Base-by-base conservation (phyloP, 2,888 invertebrate species). In the Orthonychiurus folsomi region DNA sequence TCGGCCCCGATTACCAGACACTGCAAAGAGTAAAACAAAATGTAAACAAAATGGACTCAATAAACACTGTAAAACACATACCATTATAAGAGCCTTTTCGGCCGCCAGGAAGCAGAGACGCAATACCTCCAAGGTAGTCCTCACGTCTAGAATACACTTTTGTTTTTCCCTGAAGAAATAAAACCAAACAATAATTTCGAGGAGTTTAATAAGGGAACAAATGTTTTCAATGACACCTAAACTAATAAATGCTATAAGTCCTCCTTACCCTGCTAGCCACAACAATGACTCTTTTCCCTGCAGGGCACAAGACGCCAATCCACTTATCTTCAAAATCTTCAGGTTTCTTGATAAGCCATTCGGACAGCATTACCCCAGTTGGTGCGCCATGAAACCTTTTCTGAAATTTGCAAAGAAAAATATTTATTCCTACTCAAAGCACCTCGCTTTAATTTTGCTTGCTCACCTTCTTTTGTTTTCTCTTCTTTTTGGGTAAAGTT, bases 271-370 rank as follows among this genome's bases (percentile, higher is more conserved):
- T 80, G 65, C 81, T 79, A 15, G 93, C 87, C 21, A 95, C 83
- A 5, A 95, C 81, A n/a, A 97, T 80, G 73, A 85, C 84, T 61
- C 97, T 81, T 63, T 82, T 82, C 24, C 94, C 97, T 74, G 84
- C 83, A 0, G 97, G 96, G 75, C 91, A 92, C 0, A 89, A 84
- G 56, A 86, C 82, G 59, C 87, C 79, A 24, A 82, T 76, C 90
- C 91, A 92, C 57, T 85, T 83, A 3, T 83, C 80, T 64, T 80
- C 75, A 59, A 91, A 82, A 75, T 90, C 86, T 26, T 81, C 80
- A 0, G 97, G 97, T 62, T 87, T 83, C 70, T 95, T 90, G 1
- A 87, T 80, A 76, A 97, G 80, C 95, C 95, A 97, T 77, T 97
- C 96, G 0, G 95, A 94, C 63, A 88, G 75, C 89, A 95, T 95